Evolutionary conservation across 2,113 vertebrate species (phyloP).

Genomic region (Notothenia coriiceps): DNA sequence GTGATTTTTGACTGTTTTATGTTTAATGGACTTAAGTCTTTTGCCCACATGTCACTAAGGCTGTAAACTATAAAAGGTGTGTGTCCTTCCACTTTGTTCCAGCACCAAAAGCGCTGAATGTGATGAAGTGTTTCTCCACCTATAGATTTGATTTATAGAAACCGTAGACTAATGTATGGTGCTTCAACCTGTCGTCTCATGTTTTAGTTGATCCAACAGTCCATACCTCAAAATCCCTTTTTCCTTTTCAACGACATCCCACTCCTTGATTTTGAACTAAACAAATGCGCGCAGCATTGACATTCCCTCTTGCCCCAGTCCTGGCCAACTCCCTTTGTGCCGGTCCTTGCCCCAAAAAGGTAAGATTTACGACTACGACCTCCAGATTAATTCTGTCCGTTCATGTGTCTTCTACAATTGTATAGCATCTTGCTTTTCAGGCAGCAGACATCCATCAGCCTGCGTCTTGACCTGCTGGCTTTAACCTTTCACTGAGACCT

Average conservation of each 20-base stretch:
- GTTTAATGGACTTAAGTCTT: constrained; percentile 1
- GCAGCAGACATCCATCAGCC: constrained; percentile 53
- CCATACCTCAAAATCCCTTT: neutral
- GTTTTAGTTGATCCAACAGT: neutral
- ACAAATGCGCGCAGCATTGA: neutral
- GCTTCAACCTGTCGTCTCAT: neutral
- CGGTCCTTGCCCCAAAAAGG: constrained; percentile 14
- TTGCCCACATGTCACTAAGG: neutral
- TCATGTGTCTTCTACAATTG: constrained; percentile 33
- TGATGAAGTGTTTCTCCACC: neutral
- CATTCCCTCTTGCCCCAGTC: constrained; percentile 14
- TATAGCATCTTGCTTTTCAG: constrained; percentile 17
- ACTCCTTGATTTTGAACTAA: constrained; percentile 4
- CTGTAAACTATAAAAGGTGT: neutral
- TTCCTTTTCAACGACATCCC: neutral
- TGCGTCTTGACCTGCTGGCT: constrained; percentile 51
- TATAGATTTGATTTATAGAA: neutral
- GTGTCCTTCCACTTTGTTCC: neutral
- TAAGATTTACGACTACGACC: constrained; percentile 55
- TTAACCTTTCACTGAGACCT: constrained; percentile 51
- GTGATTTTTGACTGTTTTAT: neutral
- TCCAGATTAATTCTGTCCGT: constrained; percentile 25
- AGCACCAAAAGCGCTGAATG: neutral
- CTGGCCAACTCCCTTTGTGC: constrained; percentile 19
- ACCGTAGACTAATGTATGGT: neutral